Conservation (phyloP, 2,113 vertebrate genomes). For the Ailuropoda melanoleuca region DNA sequence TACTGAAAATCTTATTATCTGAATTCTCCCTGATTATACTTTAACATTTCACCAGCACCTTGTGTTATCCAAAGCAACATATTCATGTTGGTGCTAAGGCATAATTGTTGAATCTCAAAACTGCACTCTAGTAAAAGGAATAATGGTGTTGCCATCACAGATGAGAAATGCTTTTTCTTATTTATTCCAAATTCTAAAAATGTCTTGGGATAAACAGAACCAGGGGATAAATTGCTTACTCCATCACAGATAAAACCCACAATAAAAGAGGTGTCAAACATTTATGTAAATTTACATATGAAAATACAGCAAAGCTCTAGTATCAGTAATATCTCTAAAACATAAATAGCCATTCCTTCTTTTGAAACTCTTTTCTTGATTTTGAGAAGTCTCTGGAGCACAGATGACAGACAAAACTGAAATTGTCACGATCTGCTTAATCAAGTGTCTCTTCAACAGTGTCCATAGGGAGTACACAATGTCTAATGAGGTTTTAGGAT, state of each 20-base stretch:
- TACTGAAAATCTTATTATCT: not conserved
- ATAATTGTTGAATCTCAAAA: conserved; percentile 18
- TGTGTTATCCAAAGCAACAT: not conserved
- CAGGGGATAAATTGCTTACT: not conserved
- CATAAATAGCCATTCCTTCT: not conserved
- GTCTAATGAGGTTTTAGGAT: conserved; percentile 62
- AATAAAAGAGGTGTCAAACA: not conserved
- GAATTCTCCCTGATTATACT: conserved; percentile 27
- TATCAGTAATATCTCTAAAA: not conserved
- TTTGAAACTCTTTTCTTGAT: conserved; percentile 27
- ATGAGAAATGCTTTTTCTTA: not conserved
- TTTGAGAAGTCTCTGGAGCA: conserved; percentile 39
- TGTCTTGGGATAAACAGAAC: not conserved
- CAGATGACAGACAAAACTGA: conserved; percentile 42
- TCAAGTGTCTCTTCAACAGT: conserved; percentile 53
- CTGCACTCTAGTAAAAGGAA: not conserved
- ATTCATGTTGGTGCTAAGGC: not conserved
- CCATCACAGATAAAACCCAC: not conserved
- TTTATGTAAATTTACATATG: not conserved
- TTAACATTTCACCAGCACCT: not conserved
- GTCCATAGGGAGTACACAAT: conserved; percentile 44
- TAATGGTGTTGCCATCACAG: not conserved
- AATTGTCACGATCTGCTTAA: conserved; percentile 54
- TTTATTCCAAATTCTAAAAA: conserved; percentile 9
- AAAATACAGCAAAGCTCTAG: not conserved